Percentiles rank a stretch among this genome's conserved stretches.
phyloP scores from a whole-genome alignment of 1,140 invertebrate genomes.

The Eriosoma lanigerum region DNA sequence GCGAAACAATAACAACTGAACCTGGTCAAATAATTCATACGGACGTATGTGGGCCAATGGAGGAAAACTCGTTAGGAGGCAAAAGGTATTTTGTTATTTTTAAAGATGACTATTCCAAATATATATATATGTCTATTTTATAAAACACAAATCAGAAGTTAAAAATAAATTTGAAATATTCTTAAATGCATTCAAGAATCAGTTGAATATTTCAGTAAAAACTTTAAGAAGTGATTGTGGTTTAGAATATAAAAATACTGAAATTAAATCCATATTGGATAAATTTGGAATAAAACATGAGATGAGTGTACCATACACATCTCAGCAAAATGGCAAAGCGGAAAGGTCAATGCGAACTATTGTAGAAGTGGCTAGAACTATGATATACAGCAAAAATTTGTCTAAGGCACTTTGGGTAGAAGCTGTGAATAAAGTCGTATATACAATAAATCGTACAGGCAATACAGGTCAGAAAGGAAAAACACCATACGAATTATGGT shows the following conservation, averaged over 20 bases:
- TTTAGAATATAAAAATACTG: slow-evolving; percentile 56
- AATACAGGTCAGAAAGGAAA: slow-evolving; percentile 46
- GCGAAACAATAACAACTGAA: background rate
- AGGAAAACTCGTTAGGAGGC: background rate
- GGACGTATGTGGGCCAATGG: slow-evolving; percentile 1
- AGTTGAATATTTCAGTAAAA: background rate
- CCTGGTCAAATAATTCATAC: slow-evolving; percentile 15
- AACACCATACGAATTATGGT: slow-evolving; percentile 57
- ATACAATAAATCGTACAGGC: slow-evolving; percentile 56
- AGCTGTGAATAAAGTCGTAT: slow-evolving; percentile 55
- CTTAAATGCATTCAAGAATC: background rate
- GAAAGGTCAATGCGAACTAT: slow-evolving; percentile 59
- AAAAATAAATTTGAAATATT: slow-evolving; percentile 11
- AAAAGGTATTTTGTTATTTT: slow-evolving; percentile 23
- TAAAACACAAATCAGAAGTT: background rate
- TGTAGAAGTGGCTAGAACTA: slow-evolving; percentile 55
- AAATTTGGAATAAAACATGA: slow-evolving; percentile 57
- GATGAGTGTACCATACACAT: slow-evolving; percentile 59
- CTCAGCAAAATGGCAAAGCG: slow-evolving; percentile 60
- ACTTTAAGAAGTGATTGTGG: slow-evolving; percentile 58
- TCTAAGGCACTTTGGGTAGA: slow-evolving; percentile 47
- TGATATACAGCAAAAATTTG: slow-evolving; percentile 54
- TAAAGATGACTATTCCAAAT: slow-evolving; percentile 3
- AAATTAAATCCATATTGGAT: slow-evolving; percentile 52
- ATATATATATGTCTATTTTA: slow-evolving; percentile 7